Evolutionary conservation across 2,888 invertebrate species (phyloP).

Genomic region (Molanna angustata): DNA sequence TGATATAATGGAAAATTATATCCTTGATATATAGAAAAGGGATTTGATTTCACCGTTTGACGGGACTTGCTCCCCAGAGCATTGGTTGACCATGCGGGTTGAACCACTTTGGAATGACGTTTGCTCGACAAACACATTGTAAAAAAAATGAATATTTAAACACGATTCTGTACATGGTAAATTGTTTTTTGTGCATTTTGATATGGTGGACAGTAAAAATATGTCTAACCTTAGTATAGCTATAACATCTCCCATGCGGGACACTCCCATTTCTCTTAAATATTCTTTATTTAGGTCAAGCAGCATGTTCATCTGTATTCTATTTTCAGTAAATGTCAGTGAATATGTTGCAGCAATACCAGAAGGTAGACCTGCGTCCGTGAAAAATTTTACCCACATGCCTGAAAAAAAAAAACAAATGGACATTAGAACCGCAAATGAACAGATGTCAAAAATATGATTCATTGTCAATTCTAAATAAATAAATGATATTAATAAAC

Average conservation of each 20-base stretch:
- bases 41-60: no score
- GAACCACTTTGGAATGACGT: no score
- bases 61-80: no score
- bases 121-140: no score
- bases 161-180: no score
- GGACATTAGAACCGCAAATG: conserved; percentile 2
- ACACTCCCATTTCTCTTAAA: conserved; percentile 84
- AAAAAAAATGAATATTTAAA: no score
- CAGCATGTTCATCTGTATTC: conserved; percentile 84
- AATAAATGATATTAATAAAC: no score
- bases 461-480: not conserved
- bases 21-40: no score
- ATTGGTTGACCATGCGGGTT: no score
- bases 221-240: conserved; percentile 67
- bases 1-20: no score
- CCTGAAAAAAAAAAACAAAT: conserved; percentile 47
- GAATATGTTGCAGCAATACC: conserved; percentile 81
- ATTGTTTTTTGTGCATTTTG: no score
- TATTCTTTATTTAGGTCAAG: conserved; percentile 84
- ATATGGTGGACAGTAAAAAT: no score
- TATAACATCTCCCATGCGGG: conserved; percentile 67
- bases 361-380: conserved; percentile 77
- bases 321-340: conserved; percentile 79
- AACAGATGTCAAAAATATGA: not conserved
- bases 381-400: conserved; percentile 85